phyloP scores from a whole-genome alignment of 2,888 invertebrate genomes.

The Gymnosoma rotundatum region DNA sequence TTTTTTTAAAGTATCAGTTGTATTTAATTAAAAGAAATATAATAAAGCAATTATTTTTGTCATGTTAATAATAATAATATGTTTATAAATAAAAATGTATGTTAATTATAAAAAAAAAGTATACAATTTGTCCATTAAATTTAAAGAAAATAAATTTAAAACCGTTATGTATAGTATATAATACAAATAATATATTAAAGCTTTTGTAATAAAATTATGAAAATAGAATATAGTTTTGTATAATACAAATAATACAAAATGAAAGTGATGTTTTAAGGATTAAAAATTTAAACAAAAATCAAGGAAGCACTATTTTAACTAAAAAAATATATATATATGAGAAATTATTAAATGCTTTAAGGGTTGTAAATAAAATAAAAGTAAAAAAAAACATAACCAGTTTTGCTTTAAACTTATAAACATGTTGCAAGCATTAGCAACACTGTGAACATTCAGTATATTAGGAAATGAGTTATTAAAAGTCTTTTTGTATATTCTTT shows the following conservation, averaged over 20 bases:
- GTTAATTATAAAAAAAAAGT: constrained; percentile 10
- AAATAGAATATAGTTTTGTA: constrained; percentile 52
- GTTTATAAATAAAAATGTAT: constrained; percentile 24
- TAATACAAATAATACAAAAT: constrained; percentile 57
- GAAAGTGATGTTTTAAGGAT: constrained; percentile 54
- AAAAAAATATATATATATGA: constrained; percentile 1
- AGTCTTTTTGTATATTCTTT: too few species aligned
- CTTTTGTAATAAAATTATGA: constrained; percentile 50
- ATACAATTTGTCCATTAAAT: constrained; percentile 7
- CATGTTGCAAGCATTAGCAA: constrained; percentile 10
- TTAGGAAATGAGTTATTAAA: background rate
- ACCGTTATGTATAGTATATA: constrained; percentile 20
- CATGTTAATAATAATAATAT: constrained; percentile 35
- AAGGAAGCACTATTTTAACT: constrained; percentile 65
- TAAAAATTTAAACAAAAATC: constrained; percentile 9
- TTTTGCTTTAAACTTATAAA: background rate
- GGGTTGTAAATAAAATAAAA: constrained; percentile 18
- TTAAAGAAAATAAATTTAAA: constrained; percentile 6
- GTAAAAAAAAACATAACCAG: background rate
- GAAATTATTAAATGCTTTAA: background rate
- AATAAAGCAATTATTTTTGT: constrained; percentile 26
- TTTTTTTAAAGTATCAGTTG: constrained; percentile 22
- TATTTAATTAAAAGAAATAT: constrained; percentile 44
- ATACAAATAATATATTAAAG: constrained; percentile 63
- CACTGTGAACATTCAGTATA: background rate